These are phyloP conservation scores for Bovichtus diacanthus DNA, from an alignment of 2,797 vertebrate genomes.

Conservation along the genomic window DNA sequence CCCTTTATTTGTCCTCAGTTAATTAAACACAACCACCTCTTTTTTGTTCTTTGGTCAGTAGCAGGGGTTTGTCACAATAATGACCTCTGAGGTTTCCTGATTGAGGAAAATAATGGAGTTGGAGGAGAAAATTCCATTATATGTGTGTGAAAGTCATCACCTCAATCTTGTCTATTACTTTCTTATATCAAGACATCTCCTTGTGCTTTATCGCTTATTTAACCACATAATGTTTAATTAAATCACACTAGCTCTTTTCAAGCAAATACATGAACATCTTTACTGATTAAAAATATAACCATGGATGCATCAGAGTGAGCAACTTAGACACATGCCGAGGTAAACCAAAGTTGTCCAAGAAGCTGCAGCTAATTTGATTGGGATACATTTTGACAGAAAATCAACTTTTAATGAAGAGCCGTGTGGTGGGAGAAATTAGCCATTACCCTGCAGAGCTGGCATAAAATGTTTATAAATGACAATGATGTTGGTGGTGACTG, in stretches of 20 bases:
- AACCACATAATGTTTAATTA: conserved; percentile 40
- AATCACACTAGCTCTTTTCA: conserved; percentile 34
- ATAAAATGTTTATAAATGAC: conserved; percentile 87
- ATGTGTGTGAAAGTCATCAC: conserved; percentile 26
- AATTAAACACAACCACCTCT: conserved; percentile 24
- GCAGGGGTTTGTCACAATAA: conserved; percentile 27
- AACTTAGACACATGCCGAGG: conserved; percentile 58
- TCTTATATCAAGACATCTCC: conserved; percentile 26
- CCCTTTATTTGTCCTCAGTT: conserved; percentile 17
- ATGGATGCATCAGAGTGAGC: conserved; percentile 55
- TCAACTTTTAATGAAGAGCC: conserved; percentile 94
- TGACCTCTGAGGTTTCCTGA: conserved; percentile 35
- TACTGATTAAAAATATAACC: conserved; percentile 71
- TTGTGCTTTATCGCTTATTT: conserved; percentile 29
- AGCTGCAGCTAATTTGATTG: conserved; percentile 88
- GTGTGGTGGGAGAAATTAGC: conserved; percentile 88
- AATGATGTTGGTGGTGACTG: conserved; percentile 77
- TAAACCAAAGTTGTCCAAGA: conserved; percentile 83
- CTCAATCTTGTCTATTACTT: conserved; percentile 13
- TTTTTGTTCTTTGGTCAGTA: conserved; percentile 34
- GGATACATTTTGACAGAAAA: conserved; percentile 92
- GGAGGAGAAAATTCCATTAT: conserved; percentile 7
- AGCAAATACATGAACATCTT: conserved; percentile 51
- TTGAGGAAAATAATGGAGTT: conserved; percentile 32
- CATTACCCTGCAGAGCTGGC: conserved; percentile 81